These are phyloP conservation scores for Drosophila pachea DNA, from an alignment of 1,140 invertebrate genomes.

Conservation along the genomic window DNA sequence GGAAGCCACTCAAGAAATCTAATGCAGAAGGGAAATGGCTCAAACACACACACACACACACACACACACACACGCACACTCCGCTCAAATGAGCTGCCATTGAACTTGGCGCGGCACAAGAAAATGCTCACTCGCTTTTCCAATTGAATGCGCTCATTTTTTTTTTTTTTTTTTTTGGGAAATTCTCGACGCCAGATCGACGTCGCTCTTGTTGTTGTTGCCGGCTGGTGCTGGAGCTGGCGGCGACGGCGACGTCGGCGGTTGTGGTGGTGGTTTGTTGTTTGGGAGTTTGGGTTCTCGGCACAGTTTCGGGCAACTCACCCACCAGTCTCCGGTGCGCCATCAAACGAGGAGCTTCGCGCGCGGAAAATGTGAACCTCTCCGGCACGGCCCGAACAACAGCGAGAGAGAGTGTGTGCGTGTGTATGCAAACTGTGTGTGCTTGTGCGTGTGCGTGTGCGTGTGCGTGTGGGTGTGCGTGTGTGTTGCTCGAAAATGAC, in stretches of 20 bases:
- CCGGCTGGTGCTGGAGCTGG: not conserved
- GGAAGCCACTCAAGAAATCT: slow-evolving; percentile 50
- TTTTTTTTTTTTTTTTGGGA: too few species aligned
- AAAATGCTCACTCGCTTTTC: slow-evolving; percentile 38
- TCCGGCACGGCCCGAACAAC: not conserved
- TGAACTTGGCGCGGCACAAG: too few species aligned
- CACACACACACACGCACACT: too few species aligned
- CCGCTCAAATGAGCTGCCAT: too few species aligned
- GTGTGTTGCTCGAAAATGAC: slow-evolving; percentile 54
- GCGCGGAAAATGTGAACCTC: slow-evolving; percentile 54
- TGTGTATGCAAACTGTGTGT: slow-evolving; percentile 16
- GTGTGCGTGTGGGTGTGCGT: slow-evolving; percentile 26
- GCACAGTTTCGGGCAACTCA: slow-evolving; percentile 67
- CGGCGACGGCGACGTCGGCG: too few species aligned
- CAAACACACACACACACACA: too few species aligned
- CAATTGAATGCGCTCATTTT: slow-evolving; percentile 45
- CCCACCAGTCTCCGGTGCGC: slow-evolving; percentile 71
- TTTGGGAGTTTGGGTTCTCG: slow-evolving; percentile 40
- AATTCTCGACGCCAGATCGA: slow-evolving; percentile 48
- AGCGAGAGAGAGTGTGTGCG: not conserved
- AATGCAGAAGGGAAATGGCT: too few species aligned
- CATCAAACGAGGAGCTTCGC: slow-evolving; percentile 66
- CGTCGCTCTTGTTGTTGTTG: slow-evolving; percentile 20
- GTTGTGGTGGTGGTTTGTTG: slow-evolving; percentile 58
- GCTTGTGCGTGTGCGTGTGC: slow-evolving; percentile 8